A percentile compares a stretch with the other conserved stretches of the same genome.
phyloP scores from a whole-genome alignment of 2,888 invertebrate genomes.

The Limnephilus marmoratus region DNA sequence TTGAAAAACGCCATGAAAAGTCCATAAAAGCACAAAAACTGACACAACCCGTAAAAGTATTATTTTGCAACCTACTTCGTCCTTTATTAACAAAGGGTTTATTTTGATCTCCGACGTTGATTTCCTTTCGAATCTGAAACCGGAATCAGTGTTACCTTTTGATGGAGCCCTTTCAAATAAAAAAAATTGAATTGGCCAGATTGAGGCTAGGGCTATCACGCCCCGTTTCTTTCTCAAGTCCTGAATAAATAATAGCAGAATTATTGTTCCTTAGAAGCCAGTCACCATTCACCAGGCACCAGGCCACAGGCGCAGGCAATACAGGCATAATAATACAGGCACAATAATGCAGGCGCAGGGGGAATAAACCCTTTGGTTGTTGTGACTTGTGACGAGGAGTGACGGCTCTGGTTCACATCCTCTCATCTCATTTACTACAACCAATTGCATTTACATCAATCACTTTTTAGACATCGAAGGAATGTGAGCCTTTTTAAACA shows the following conservation, averaged over 20 bases:
- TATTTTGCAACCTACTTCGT: conserved; percentile 4
- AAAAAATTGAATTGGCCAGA: conserved; percentile 44
- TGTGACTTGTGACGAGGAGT: conserved; percentile 22
- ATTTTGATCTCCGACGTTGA: conserved; percentile 27
- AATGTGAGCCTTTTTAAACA: not conserved
- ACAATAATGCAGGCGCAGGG: not conserved
- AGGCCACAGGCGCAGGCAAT: not conserved
- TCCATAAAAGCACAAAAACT: conserved; percentile 17
- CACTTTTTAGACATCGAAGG: not conserved
- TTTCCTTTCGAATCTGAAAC: conserved; percentile 31
- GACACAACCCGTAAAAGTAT: not conserved
- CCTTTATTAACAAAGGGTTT: conserved; percentile 31
- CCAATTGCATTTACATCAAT: not conserved
- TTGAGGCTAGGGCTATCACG: conserved; percentile 38
- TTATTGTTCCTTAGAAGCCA: conserved; percentile 32
- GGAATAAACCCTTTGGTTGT: conserved; percentile 6
- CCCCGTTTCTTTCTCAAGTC: conserved; percentile 35
- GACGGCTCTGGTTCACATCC: not conserved
- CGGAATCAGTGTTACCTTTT: conserved; percentile 48
- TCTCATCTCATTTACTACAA: not conserved
- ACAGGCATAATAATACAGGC: not conserved
- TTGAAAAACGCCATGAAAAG: not conserved
- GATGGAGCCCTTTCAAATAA: conserved; percentile 33
- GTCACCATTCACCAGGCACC: not conserved
- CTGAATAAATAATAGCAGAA: conserved; percentile 39